Base-by-base conservation (phyloP, 2,113 vertebrate species). In the Calidris pygmaea region DNA sequence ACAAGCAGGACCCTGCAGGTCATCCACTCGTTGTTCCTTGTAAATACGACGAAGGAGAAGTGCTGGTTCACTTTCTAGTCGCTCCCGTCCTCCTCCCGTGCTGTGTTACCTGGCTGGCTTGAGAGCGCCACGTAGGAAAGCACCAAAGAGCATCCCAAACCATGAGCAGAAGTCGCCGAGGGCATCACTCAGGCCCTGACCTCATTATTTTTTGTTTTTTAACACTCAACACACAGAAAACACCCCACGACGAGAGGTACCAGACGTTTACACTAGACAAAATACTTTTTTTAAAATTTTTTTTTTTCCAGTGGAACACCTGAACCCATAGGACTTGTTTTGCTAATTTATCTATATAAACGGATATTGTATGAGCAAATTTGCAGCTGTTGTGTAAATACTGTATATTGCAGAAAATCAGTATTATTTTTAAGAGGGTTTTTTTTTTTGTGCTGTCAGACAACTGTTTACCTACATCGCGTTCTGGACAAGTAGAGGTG, bases 11-110 rank as follows among this genome's bases (percentile, higher is more conserved):
- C 63, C 27, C 76, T 66, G 75, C 59, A 71, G 86, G 79, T 74
- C 30, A 16, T 79, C 93, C 35, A 41, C 32, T 94, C 55, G 3
- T 82, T 73, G 50, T 37, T 55, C 77, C 87, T 48, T 96, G 80
- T 92, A 95, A 96, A 96, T 93, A 95, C 80, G 7, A 95, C 91
- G 89, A 93, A 94, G 66, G 68, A 95, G 98, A 99, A 99, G 99
- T 99, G 99, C 99, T 99, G 99, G 99, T 98, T 99, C 99, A 99
- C 99, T 99, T 99, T 98, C 95, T 91, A 92, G 87, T 95, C 80
- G 83, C 92, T 97, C 91, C 97, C 55, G 10, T 95, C 97, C 89
- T 95, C 89, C 74, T 91, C 55, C 79, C 16, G 2, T 63, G 65
- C 67, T 29, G 41, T 71, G 32, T 76, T 71, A 50, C 62, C 87